Base-by-base conservation (phyloP, 2,797 vertebrate genomes). In the Sciurus vulgaris region DNA sequence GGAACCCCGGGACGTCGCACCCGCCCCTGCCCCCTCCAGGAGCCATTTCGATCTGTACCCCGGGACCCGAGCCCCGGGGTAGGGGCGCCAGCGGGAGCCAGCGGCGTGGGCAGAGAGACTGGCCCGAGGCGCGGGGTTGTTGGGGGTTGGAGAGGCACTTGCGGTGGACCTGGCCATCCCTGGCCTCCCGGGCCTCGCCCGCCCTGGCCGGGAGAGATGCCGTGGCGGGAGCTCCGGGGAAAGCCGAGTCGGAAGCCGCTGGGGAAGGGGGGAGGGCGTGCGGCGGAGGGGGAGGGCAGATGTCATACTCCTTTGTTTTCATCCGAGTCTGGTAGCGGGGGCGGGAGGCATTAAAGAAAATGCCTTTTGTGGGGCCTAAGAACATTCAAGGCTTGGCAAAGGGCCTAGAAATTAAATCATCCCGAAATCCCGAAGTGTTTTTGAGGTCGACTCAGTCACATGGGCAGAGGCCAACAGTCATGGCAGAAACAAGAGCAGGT, bases 281-380 rank as follows among this genome's bases (percentile, higher is more conserved):
- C 96, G 28, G 89, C 90, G 51, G 20, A 90, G 89, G 95, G 93
- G 96, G 97, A 95, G 96, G 96, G 96, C 97, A 97, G 98, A 97
- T 96, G 98, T 96, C 97, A 96, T 56, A 93, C 93, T 97, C 98
- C 98, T 98, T 98, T 98, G 98, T 98, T 98, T 98, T 97, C 97
- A 86, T 92, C 73, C 51, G 87, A 84, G 97, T 74, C 90, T 93
- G 72, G 88, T 59, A 33, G 98, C 93, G 91, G 96, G 96, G 96
- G 95, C 79, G 93, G 95, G 84, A 94, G 89, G 85, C 92, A 13
- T 44, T 49, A 56, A 35, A 65, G 89, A 88, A 90, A 94, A 97
- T 92, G 98, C 72, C 94, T 93, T 97, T 98, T 89, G 63, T 72
- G 22, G n/a, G 92, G 93, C 94, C 78, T 77, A 2, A 44, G 76